Percentiles rank a stretch among this genome's conserved stretches.
These are phyloP conservation scores for Asobara japonica DNA, from an alignment of 1,140 invertebrate genomes.

Conservation along the genomic window DNA sequence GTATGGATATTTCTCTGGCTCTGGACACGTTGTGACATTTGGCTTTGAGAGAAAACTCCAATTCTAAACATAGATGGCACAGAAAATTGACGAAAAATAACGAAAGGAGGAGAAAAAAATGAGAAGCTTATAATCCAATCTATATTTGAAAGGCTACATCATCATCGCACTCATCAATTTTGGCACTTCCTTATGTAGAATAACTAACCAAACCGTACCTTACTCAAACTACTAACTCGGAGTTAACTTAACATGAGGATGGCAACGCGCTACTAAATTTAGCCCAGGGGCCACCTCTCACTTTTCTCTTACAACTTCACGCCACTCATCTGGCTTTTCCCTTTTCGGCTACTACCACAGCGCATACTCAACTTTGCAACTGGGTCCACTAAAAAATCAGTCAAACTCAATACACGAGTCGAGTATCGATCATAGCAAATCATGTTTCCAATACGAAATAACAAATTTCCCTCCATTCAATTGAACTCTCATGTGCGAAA, in stretches of 20 bases:
- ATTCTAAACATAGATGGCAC: background rate
- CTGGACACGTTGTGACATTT: slow-evolving; percentile 34
- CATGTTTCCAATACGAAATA: background rate
- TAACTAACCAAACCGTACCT: background rate
- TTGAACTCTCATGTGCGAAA: background rate
- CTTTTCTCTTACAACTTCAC: background rate
- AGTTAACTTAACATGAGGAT: background rate
- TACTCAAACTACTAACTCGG: background rate
- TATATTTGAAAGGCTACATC: slow-evolving; percentile 19
- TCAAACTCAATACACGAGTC: background rate
- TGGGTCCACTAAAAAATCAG: background rate
- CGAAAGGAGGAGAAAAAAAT: background rate
- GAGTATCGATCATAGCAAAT: background rate
- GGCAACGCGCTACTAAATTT: background rate
- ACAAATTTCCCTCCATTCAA: background rate
- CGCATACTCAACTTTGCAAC: background rate
- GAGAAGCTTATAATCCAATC: slow-evolving; percentile 3
- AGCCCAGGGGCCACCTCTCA: background rate
- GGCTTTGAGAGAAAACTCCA: slow-evolving; percentile 33
- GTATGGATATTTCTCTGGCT: slow-evolving; percentile 44
- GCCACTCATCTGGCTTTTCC: background rate
- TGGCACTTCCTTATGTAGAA: slow-evolving; percentile 25
- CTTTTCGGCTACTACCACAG: background rate
- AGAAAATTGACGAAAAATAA: background rate
- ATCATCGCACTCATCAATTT: background rate